Percentiles rank a stretch among this genome's conserved stretches.
Conservation (phyloP, 2,797 vertebrate genomes). For the Etheostoma nigrum region DNA sequence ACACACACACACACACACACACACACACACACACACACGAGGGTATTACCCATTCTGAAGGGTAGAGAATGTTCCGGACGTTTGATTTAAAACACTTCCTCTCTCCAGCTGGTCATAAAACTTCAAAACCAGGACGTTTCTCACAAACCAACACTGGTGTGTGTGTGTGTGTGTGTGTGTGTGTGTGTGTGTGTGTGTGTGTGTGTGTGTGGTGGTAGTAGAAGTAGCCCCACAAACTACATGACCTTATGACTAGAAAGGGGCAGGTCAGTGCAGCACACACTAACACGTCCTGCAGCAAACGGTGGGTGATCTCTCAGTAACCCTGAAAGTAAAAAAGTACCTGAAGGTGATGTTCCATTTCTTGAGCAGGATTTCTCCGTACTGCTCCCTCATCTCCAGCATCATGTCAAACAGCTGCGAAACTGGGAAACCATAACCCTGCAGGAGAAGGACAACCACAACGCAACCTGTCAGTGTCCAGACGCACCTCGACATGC, state of each 20-base stretch:
- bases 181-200: conserved; percentile 29
- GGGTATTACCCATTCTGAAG: conserved; percentile 67
- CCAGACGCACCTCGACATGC: too few species aligned
- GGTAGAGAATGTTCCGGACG: conserved; percentile 73
- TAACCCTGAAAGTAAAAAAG: not conserved
- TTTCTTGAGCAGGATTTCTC: conserved; percentile 94
- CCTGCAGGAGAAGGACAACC: conserved; percentile 77
- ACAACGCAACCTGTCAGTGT: not conserved
- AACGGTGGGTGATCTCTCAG: not conserved
- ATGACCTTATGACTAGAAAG: conserved; percentile 43
- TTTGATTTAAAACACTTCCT: conserved; percentile 76
- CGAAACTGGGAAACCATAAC: conserved; percentile 94
- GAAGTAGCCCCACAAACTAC: conserved; percentile 9
- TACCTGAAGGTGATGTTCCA: conserved; percentile 96
- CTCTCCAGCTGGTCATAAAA: conserved; percentile 77
- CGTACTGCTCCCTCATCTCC: conserved; percentile 97
- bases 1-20: conserved; percentile 20
- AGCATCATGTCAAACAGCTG: conserved; percentile 98
- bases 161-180: conserved; percentile 29
- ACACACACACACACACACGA: conserved; percentile 21
- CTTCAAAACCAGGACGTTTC: conserved; percentile 77
- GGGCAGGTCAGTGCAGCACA: conserved; percentile 40
- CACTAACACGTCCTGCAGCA: not conserved
- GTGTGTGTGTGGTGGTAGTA: conserved; percentile 7
- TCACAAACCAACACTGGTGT: conserved; percentile 58